Conservation (phyloP, 2,888 invertebrate genomes). For the Thymelicus sylvestris region DNA sequence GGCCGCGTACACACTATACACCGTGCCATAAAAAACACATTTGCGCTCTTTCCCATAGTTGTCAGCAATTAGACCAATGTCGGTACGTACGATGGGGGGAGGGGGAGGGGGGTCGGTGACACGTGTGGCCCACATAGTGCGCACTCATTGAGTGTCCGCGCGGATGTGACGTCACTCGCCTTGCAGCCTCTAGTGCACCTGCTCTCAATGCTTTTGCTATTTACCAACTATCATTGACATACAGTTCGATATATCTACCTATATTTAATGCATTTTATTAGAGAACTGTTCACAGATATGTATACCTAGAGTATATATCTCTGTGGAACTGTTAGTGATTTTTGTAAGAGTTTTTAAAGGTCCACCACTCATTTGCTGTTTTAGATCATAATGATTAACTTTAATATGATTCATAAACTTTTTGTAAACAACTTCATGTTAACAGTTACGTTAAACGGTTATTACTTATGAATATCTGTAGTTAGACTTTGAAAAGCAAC, state of each 20-base stretch:
- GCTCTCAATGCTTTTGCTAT: constrained; percentile 50
- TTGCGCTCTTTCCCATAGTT: constrained; percentile 80
- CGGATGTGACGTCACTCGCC: constrained; percentile 73
- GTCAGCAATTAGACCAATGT: constrained; percentile 77
- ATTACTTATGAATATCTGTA: too few relatives aligned
- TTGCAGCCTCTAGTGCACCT: constrained; percentile 63
- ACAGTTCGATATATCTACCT: not conserved
- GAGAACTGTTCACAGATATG: too few relatives aligned
- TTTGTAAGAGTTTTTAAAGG: too few relatives aligned
- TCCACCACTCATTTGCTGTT: too few relatives aligned
- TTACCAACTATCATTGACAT: constrained; percentile 9
- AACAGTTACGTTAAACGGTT: too few relatives aligned
- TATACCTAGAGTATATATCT: too few relatives aligned
- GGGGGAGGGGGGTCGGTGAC: constrained; percentile 57
- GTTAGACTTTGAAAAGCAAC: too few relatives aligned
- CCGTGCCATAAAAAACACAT: constrained; percentile 72
- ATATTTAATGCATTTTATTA: not conserved
- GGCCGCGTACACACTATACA: constrained; percentile 64
- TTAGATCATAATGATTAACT: too few relatives aligned
- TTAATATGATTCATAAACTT: too few relatives aligned
- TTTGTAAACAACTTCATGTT: too few relatives aligned
- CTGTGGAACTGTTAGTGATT: too few relatives aligned
- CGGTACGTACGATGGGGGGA: constrained; percentile 55
- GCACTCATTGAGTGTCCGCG: constrained; percentile 69
- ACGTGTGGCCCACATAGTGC: constrained; percentile 81